Conservation (phyloP, 2,797 vertebrate species). For the Rhabdophis nuchalis region DNA sequence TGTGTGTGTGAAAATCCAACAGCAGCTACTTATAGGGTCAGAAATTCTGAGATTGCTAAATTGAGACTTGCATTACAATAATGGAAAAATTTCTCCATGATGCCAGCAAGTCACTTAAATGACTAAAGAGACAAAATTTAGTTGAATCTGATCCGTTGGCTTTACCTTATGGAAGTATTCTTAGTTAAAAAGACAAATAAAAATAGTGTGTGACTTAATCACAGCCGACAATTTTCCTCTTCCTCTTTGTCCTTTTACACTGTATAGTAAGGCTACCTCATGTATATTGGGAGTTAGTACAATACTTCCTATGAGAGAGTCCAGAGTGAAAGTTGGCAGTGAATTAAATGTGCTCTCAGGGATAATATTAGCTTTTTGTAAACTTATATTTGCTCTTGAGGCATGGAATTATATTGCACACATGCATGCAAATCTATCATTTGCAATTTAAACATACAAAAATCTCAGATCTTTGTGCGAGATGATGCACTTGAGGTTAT, state of each 20-base stretch:
- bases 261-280: neutral
- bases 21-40: slow-evolving; percentile 39
- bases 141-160: neutral
- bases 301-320: neutral
- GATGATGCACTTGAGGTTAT: neutral
- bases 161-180: neutral
- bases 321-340: neutral
- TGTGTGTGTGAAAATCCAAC: neutral
- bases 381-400: neutral
- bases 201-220: neutral
- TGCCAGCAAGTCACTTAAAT: slow-evolving; percentile 4
- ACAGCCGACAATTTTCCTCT: neutral
- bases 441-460: neutral
- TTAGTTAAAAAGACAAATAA: neutral
- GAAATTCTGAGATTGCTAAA: slow-evolving; percentile 25
- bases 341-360: neutral
- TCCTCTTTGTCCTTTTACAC: neutral
- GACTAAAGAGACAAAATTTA: neutral
- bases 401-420: neutral
- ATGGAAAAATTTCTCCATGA: slow-evolving; percentile 3
- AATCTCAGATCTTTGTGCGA: neutral
- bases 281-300: neutral
- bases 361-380: neutral
- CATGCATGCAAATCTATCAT: neutral
- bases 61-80: slow-evolving; percentile 20